Evolutionary conservation across 30 jellyfish, hydroid and myxozoan genomes (phyloP).

Genomic region (Phacellophora camtschatica): DNA sequence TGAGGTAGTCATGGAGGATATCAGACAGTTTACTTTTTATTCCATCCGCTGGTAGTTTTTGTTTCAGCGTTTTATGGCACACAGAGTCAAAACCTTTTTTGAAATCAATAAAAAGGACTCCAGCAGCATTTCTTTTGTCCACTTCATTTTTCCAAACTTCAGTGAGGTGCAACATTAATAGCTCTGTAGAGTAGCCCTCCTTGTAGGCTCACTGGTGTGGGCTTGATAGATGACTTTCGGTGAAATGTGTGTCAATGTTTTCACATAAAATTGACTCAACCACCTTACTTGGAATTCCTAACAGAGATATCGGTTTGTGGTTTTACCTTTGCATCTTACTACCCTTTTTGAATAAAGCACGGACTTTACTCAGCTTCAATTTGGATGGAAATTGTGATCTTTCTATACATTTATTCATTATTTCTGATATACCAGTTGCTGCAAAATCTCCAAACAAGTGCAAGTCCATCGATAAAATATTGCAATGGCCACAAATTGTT

Average conservation of each 20-base stretch:
- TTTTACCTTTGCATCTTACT: slow-evolving; percentile 19
- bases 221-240: slow-evolving; percentile 13
- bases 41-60: no score
- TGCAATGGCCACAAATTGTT: slow-evolving; percentile 39
- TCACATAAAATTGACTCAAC: slow-evolving; percentile 35
- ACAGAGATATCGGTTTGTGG: slow-evolving; percentile 27
- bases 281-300: slow-evolving; percentile 48
- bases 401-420: slow-evolving; percentile 20
- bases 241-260: slow-evolving; percentile 17
- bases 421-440: slow-evolving; percentile 15
- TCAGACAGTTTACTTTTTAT: no score
- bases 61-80: no score
- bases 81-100: no score
- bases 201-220: slow-evolving; percentile 32
- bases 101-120: no score
- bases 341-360: slow-evolving; percentile 22
- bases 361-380: slow-evolving; percentile 26
- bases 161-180: no score
- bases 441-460: slow-evolving; percentile 18
- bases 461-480: slow-evolving; percentile 6
- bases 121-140: no score
- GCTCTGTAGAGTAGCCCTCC: slow-evolving; percentile 23
- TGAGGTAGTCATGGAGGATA: no score
- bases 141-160: no score
- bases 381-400: slow-evolving; percentile 11